phyloP scores from a whole-genome alignment of 1,140 invertebrate species.

The Colletes gigas region DNA sequence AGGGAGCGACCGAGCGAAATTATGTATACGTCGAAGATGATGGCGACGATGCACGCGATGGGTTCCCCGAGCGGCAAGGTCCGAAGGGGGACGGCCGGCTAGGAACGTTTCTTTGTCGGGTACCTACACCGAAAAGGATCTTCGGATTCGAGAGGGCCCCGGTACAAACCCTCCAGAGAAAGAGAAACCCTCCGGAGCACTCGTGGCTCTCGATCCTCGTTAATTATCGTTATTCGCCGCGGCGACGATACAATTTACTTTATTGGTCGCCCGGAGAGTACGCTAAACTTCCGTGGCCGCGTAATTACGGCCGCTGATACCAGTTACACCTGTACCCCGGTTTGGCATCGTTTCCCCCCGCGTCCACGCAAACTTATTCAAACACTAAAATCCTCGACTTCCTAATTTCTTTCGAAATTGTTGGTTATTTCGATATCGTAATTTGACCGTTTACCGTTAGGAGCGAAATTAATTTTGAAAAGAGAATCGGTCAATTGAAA shows the following conservation, averaged over 20 bases:
- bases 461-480: no score
- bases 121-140: slow-evolving; percentile 34
- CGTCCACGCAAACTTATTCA: no score
- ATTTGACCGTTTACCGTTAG: no score
- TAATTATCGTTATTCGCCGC: slow-evolving; percentile 39
- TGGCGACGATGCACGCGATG: slow-evolving; percentile 65
- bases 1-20: slow-evolving; percentile 67
- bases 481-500: no score
- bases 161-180: neutral
- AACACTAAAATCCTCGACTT: no score
- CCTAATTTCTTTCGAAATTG: no score
- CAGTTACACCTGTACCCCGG: slow-evolving; percentile 26
- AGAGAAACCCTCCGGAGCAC: neutral
- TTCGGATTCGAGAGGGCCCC: slow-evolving; percentile 4
- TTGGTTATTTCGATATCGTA: no score
- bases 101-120: slow-evolving; percentile 52
- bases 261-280: neutral
- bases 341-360: neutral
- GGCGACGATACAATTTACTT: slow-evolving; percentile 37
- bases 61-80: slow-evolving; percentile 31
- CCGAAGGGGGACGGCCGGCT: slow-evolving; percentile 18
- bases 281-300: slow-evolving; percentile 11
- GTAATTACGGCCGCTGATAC: slow-evolving; percentile 28
- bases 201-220: slow-evolving; percentile 17
- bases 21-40: slow-evolving; percentile 69